A percentile compares a stretch with the other conserved stretches of the same genome.
These are phyloP conservation scores for Bombus sibiricus DNA, from an alignment of 1,140 invertebrate species.

Conservation along the genomic window DNA sequence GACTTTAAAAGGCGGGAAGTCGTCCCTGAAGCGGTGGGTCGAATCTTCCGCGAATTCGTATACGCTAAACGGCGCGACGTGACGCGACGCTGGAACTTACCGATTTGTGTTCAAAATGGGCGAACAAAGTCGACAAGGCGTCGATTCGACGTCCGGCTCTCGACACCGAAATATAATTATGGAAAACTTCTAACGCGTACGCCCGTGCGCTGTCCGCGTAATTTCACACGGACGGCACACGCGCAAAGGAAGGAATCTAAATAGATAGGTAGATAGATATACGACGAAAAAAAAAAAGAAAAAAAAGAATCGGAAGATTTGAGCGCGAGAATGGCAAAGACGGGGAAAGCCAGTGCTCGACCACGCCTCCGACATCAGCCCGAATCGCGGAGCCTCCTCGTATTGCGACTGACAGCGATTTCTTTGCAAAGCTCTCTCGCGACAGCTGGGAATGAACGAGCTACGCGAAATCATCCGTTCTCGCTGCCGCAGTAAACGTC, in stretches of 20 bases:
- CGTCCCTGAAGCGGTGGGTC: constrained; percentile 6
- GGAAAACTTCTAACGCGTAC: constrained; percentile 50
- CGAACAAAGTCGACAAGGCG: constrained; percentile 34
- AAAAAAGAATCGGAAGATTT: constrained; percentile 69
- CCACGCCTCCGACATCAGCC: constrained; percentile 52
- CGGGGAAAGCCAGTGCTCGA: constrained; percentile 66
- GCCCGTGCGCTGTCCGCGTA: background rate
- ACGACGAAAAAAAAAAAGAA: constrained; percentile 44
- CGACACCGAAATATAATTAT: constrained; percentile 30
- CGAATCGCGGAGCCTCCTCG: constrained; percentile 59
- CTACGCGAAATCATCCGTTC: constrained; percentile 58
- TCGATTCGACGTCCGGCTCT: constrained; percentile 63
- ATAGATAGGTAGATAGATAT: constrained; percentile 66
- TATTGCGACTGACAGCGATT: constrained; percentile 59
- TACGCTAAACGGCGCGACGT: constrained; percentile 59
- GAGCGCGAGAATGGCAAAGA: constrained; percentile 78
- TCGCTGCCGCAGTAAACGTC: constrained; percentile 23
- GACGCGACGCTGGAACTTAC: constrained; percentile 44
- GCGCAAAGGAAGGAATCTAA: constrained; percentile 29
- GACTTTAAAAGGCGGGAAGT: constrained; percentile 70
- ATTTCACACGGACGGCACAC: background rate
- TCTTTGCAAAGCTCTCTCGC: constrained; percentile 54
- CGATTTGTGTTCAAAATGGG: constrained; percentile 65
- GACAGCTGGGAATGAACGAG: constrained; percentile 62
- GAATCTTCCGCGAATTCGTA: constrained; percentile 64